Evolutionary conservation across 2,113 vertebrate genomes (phyloP).

Genomic region (Halichoerus grypus): DNA sequence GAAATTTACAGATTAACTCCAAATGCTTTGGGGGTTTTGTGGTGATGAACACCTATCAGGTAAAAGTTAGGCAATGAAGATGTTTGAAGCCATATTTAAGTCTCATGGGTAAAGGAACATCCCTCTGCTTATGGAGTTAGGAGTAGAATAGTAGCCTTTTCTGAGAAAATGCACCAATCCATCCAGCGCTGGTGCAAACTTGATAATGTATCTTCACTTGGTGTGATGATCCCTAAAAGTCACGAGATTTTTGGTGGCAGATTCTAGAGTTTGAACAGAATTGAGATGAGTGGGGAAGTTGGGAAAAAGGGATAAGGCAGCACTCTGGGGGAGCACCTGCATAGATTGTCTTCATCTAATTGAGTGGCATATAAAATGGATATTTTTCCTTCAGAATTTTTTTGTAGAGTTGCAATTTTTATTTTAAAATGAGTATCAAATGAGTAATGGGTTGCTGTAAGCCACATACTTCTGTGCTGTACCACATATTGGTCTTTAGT

Average conservation of each 20-base stretch:
- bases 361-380: background rate
- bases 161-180: background rate
- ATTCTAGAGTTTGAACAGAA: background rate
- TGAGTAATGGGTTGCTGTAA: background rate
- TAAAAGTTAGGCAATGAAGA: background rate
- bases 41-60: background rate
- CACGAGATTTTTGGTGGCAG: background rate
- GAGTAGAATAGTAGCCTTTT: background rate
- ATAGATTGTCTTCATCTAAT: background rate
- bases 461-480: background rate
- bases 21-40: background rate
- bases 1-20: background rate
- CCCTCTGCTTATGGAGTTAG: background rate
- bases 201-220: background rate
- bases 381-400: background rate
- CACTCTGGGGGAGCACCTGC: rapidly evolving
- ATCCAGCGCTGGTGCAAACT: rapidly evolving
- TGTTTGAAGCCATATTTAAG: background rate
- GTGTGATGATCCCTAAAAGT: background rate
- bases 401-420: background rate
- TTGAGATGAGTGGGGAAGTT: background rate
- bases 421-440: background rate
- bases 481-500: background rate
- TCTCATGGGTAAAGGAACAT: rapidly evolving
- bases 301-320: background rate